Percentiles rank a stretch among this genome's conserved stretches.
These are phyloP conservation scores for Zosterops japonicus DNA, from an alignment of 2,113 vertebrate species.

Conservation along the genomic window DNA sequence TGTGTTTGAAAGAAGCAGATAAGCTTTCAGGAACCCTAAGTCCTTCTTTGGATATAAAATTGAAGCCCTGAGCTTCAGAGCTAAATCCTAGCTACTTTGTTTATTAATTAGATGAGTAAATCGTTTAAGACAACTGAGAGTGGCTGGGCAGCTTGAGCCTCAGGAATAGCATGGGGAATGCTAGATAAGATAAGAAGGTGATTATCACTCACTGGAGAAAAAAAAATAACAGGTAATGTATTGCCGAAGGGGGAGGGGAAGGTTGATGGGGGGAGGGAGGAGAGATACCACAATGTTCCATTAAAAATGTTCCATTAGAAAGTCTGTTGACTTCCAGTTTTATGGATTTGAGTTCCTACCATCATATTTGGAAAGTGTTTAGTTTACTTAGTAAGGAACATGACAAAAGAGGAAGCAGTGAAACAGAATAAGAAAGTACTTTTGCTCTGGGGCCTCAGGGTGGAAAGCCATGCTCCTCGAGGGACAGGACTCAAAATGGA, in stretches of 20 bases:
- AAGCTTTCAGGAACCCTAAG: not conserved
- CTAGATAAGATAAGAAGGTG: slow-evolving; percentile 45
- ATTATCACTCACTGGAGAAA: not conserved
- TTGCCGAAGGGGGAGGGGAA: not conserved
- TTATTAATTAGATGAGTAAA: slow-evolving; percentile 49
- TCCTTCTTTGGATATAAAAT: slow-evolving; percentile 1
- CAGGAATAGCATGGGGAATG: not conserved
- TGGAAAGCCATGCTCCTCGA: not conserved
- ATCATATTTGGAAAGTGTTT: not conserved
- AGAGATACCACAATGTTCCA: not conserved
- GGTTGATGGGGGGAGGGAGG: not conserved
- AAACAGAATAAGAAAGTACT: not conserved
- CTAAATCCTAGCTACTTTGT: not conserved
- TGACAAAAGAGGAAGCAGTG: not conserved
- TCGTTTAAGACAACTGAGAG: slow-evolving; percentile 20
- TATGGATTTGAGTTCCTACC: not conserved
- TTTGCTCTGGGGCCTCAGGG: rapidly evolving
- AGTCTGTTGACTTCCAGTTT: not conserved
- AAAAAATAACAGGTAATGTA: not conserved
- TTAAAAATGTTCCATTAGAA: not conserved
- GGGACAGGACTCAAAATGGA: not conserved
- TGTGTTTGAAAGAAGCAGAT: slow-evolving; percentile 12
- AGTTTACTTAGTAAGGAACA: not conserved
- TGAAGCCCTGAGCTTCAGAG: not conserved
- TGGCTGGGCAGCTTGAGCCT: not conserved